Evolutionary conservation across 2,797 vertebrate species (phyloP).

Genomic region (Eospalax fontanierii): DNA sequence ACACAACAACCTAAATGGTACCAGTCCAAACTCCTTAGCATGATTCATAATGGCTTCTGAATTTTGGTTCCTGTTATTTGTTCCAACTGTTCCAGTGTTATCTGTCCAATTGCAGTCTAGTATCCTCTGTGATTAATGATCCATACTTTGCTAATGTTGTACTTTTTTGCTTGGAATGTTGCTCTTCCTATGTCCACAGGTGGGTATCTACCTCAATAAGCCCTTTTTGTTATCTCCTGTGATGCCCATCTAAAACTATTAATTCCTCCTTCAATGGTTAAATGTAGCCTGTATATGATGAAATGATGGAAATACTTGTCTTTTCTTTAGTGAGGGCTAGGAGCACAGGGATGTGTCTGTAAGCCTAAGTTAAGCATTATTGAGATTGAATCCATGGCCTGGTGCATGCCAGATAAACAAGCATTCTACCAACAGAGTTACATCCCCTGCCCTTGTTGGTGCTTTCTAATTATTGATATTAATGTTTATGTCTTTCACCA

Average conservation of each 20-base stretch:
- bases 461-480: not conserved
- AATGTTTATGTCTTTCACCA: not conserved
- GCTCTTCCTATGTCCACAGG: not conserved
- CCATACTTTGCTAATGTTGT: not conserved
- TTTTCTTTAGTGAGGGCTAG: not conserved
- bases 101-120: not conserved
- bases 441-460: not conserved
- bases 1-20: not conserved
- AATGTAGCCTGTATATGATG: not conserved
- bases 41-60: not conserved
- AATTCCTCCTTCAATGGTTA: not conserved
- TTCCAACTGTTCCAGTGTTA: not conserved
- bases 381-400: not conserved
- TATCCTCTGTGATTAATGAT: not conserved
- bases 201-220: not conserved
- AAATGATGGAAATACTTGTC: not conserved
- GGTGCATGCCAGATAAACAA: not conserved
- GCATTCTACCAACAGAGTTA: no score
- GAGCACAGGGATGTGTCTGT: not conserved
- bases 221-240: not conserved
- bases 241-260: not conserved
- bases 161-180: not conserved
- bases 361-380: not conserved
- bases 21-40: not conserved
- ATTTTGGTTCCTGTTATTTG: slow-evolving; percentile 7